Evolutionary conservation across 1,140 invertebrate species (phyloP), one percentile per base, ranked within the genome.

Genomic region (Palaemon carinicauda): DNA sequence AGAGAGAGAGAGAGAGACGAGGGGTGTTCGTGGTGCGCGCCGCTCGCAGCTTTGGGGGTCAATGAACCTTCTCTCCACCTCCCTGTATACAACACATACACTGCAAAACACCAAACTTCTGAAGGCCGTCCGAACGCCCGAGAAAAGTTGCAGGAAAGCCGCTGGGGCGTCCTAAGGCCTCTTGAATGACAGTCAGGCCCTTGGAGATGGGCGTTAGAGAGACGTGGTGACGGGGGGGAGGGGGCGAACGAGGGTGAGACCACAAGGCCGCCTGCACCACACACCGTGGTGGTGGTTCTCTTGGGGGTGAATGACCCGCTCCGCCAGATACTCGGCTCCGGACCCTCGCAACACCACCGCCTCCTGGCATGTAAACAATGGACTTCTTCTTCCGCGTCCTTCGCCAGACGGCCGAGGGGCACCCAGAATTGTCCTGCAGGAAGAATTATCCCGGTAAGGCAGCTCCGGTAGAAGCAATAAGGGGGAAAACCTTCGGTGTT

Each of bases 261-360:
- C 74, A 80, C 74, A 69, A 79, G 82, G 82, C 75, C 74, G 77
- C 74, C 74, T 69, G 60, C 74, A 85, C 56, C 82, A 69, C 56
- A 9, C 74, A 50, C 15, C 53, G 41, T 41, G 41, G 41, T 41
- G 41, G 41, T 12, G 80, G 24, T n/a, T 41, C 41, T 41, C 41
- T 41, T 41, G 41, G 82, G 82, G 82, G 82, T 85, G 82, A 85
- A 85, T 85, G 82, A 85, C 74, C 82, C 56, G 12, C 74, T 65
- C 53, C 54, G 17, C 69, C 69, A 85, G 82, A 85, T 83, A 83
- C 73, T 82, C 81, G 21, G 65, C 65, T 60, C 75, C 82, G 82
- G 52, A 73, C 82, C 52, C 71, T 83, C 82, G 60, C 82, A 83
- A 83, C 82, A 83, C 73, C 56, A 33, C 52, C 82, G 56, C 75